Conservation (phyloP, 2,888 invertebrate genomes). For the Tuta absoluta region DNA sequence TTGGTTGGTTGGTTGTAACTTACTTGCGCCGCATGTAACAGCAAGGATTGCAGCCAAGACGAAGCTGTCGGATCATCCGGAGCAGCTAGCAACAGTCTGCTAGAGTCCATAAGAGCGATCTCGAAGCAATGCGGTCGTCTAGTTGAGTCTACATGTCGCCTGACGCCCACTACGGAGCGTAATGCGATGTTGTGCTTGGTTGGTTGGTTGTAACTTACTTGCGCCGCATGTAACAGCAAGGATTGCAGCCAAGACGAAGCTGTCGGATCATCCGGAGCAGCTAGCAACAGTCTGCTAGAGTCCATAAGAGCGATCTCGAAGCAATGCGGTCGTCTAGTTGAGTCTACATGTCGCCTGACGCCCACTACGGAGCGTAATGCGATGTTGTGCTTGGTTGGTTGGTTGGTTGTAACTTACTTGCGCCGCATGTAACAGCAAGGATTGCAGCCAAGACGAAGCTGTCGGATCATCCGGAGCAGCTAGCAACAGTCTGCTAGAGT, state of each 20-base stretch:
- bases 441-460: slow-evolving; percentile 93
- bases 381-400: too few relatives aligned
- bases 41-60: slow-evolving; percentile 92
- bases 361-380: slow-evolving; percentile 84
- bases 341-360: slow-evolving; percentile 84
- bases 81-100: slow-evolving; percentile 88
- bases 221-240: slow-evolving; percentile 88
- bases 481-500: slow-evolving; percentile 84
- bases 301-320: slow-evolving; percentile 89
- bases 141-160: slow-evolving; percentile 83
- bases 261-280: slow-evolving; percentile 92
- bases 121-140: slow-evolving; percentile 93
- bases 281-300: slow-evolving; percentile 85
- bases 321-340: slow-evolving; percentile 89
- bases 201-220: slow-evolving; percentile 58
- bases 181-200: too few relatives aligned
- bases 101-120: slow-evolving; percentile 84
- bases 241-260: slow-evolving; percentile 94
- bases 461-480: slow-evolving; percentile 93
- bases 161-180: slow-evolving; percentile 87
- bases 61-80: slow-evolving; percentile 92
- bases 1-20: too few relatives aligned
- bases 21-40: slow-evolving; percentile 87
- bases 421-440: slow-evolving; percentile 89
- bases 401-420: slow-evolving; percentile 50